Percentiles rank a stretch among this genome's conserved stretches.
phyloP scores from a whole-genome alignment of 2,888 invertebrate species.

The Melikaiella ostensackeni region DNA sequence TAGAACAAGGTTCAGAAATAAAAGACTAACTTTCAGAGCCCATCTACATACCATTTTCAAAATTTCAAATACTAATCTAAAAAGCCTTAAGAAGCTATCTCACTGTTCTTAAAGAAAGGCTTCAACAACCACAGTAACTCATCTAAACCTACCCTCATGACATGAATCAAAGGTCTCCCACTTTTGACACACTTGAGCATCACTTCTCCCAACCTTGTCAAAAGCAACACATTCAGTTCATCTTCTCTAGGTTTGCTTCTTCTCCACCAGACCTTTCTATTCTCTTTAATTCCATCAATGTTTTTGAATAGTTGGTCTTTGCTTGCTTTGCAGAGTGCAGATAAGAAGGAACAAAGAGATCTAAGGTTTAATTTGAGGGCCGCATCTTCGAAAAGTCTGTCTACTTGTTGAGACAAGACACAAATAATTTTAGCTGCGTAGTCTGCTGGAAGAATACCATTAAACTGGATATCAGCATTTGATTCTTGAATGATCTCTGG shows the following conservation, averaged over 20 bases:
- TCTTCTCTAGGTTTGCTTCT: slow-evolving; percentile 72
- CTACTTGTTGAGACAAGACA: slow-evolving; percentile 92
- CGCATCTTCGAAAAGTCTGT: slow-evolving; percentile 93
- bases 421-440: slow-evolving; percentile 94
- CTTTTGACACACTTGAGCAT: slow-evolving; percentile 92
- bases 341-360: slow-evolving; percentile 89
- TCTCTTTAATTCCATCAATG: slow-evolving; percentile 64
- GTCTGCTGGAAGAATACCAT: slow-evolving; percentile 84
- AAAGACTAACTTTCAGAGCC: background rate
- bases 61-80: background rate
- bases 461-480: slow-evolving; percentile 79
- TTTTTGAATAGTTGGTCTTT: slow-evolving; percentile 82
- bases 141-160: slow-evolving; percentile 83
- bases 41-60: background rate
- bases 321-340: slow-evolving; percentile 91
- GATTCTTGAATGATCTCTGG: slow-evolving; percentile 83
- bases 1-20: slow-evolving; percentile 40
- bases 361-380: slow-evolving; percentile 92
- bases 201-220: slow-evolving; percentile 92
- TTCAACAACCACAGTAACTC: background rate
- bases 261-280: slow-evolving; percentile 74
- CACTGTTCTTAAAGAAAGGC: too few species aligned
- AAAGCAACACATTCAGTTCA: slow-evolving; percentile 79
- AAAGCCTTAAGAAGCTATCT: too few species aligned
- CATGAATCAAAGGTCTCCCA: slow-evolving; percentile 92